Base-by-base conservation (phyloP, 2,113 vertebrate genomes). In the Lota lota region DNA sequence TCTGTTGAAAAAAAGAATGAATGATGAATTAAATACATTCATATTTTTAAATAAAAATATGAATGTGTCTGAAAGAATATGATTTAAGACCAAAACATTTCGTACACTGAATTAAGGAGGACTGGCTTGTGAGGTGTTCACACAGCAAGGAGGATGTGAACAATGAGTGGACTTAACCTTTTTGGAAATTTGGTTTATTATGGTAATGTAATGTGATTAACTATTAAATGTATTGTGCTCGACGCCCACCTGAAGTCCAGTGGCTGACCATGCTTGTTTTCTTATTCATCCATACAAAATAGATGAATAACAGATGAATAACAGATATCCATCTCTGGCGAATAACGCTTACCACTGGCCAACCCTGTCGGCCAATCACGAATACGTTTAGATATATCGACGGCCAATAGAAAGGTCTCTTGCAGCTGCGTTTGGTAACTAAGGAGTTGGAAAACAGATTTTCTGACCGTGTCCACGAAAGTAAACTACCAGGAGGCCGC, bases 361-460 rank as follows among this genome's bases (percentile, higher is more conserved):
- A 21, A 67, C 17, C 57, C 59, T 28, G 16, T 22, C n/a, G 8
- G 1, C 89, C 89, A 91, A 89, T 91, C 70, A 79, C 0, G 5
- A 11, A 24, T 15, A 1, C 11, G 36, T 12, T 81, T 56, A 68
- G 16, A 60, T 53, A 56, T 14, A 3, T 17, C 0, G 8, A 0
- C 0, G 63, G 24, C 92, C 90, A 93, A 92, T 93, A 19, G 76
- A 21, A 64, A 12, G 12, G 22, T 5, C 0, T 21, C 57, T 89
- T 90, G 33, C 73, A 88, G 0, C 47, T 22, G 65, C 18, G 84
- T 70, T 70, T 53, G 72, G 83, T 90, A 84, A 87, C 88, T 75
- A 90, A 67, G 86, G 84, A 68, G 56, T 10, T 58, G 77, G 64
- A 74, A 64, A 77, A 77, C 80, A 12, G 24, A 70, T 75, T 76